Evolutionary conservation across 2,113 vertebrate species (phyloP), one percentile per base, ranked within the genome.

Genomic region (Tinamus guttatus): DNA sequence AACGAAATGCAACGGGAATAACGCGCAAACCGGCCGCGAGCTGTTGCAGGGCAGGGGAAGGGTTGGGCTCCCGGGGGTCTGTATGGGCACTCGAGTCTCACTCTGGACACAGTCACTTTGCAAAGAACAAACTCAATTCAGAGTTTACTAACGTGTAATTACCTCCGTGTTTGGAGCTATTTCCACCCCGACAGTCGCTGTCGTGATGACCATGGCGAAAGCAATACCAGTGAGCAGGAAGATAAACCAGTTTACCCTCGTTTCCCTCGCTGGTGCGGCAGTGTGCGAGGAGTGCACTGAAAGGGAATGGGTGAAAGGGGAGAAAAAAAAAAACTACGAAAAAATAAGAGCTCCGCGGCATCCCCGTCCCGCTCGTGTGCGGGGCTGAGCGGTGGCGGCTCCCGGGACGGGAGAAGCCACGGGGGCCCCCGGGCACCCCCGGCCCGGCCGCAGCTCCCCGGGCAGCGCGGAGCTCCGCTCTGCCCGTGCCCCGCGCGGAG

Each of bases 11-110:
- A 36, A 41, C 30, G 36, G 36, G 11, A 76, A 64, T 5, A 75
- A 34, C 1, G 13, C 11, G 3, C 40, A 38, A 9, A 20, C 6
- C 38, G 17, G 8, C 11, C 49, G 21, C 38, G 70, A 88, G 27
- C 2, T 13, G 20, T 8, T 1, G 4, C 3, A 3, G 40, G 52
- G 64, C 5, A 22, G 22, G 22, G 24, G 51, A 71, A 71, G 27
- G 45, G 81, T 8, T 0, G 6, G 14, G 49, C 6, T 0, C 83
- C 62, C 43, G 36, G 1, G 7, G 1, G 40, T 40, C 52, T 18
- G 0, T 5, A 6, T 4, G 7, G 11, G 28, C 1, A 64, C 36
- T 51, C 1, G 11, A 41, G 51, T 8, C 1, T 7, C 20, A 2
- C 71, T 7, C 11, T 2, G 68, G 60, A 16, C 60, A 3, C 40